phyloP scores from a whole-genome alignment of 2,888 invertebrate species.

The Drosophila imparisetae region DNA sequence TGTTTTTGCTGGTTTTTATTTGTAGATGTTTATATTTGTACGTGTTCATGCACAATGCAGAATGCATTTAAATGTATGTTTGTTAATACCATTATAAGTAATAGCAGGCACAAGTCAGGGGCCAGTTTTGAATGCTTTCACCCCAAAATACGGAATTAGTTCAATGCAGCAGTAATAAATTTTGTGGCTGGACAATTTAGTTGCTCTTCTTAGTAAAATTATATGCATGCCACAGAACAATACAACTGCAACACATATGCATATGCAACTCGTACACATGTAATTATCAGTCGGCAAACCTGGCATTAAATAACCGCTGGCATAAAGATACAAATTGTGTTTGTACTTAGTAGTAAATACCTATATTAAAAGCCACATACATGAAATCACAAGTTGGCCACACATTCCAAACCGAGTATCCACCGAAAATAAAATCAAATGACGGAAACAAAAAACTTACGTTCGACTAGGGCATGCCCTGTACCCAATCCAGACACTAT shows the following conservation, averaged over 20 bases:
- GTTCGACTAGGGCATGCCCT: background rate
- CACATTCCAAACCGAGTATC: background rate
- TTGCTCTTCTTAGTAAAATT: constrained; percentile 38
- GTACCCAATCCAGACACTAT: background rate
- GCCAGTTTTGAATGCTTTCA: constrained; percentile 12
- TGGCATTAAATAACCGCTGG: constrained; percentile 4
- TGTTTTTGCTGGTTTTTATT: background rate
- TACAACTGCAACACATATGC: constrained; percentile 32
- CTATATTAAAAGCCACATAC: background rate
- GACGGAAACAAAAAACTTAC: background rate
- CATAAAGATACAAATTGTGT: constrained; percentile 11
- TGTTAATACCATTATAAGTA: constrained; percentile 3
- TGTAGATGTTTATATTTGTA: background rate
- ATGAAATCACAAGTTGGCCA: background rate
- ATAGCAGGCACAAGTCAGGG: constrained; percentile 7
- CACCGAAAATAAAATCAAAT: background rate
- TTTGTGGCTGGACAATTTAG: constrained; percentile 62
- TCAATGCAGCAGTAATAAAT: constrained; percentile 80
- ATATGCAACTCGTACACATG: background rate
- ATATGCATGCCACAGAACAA: constrained; percentile 45
- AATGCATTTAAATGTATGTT: constrained; percentile 2
- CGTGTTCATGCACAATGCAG: background rate
- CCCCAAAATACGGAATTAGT: constrained; percentile 15
- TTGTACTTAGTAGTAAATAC: background rate
- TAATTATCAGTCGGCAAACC: constrained; percentile 1